phyloP scores from a whole-genome alignment of 2,888 invertebrate species.

The Latheticus oryzae region DNA sequence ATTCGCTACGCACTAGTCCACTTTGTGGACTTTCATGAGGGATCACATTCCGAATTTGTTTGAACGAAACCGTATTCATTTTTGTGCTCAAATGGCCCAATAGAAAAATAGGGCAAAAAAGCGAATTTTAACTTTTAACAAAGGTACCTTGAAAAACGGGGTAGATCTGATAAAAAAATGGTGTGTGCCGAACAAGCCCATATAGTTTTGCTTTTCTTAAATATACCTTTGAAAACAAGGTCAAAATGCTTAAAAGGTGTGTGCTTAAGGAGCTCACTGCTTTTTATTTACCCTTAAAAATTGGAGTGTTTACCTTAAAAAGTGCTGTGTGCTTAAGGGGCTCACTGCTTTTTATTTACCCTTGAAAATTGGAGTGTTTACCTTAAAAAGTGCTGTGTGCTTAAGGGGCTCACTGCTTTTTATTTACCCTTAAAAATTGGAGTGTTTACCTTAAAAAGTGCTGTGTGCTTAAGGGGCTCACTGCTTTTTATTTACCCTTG shows the following conservation, averaged over 20 bases:
- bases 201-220: slow-evolving; percentile 28
- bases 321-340: too few species aligned
- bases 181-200: slow-evolving; percentile 27
- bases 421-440: too few species aligned
- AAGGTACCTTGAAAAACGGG: slow-evolving; percentile 25
- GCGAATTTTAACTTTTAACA: slow-evolving; percentile 10
- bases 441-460: too few species aligned
- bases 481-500: too few species aligned
- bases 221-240: slow-evolving; percentile 26
- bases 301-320: too few species aligned
- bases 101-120: slow-evolving; percentile 13
- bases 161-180: slow-evolving; percentile 24
- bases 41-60: slow-evolving; percentile 33
- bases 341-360: too few species aligned
- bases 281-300: too few species aligned
- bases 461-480: too few species aligned
- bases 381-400: too few species aligned
- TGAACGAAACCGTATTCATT: slow-evolving; percentile 27
- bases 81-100: slow-evolving; percentile 1
- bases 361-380: too few species aligned
- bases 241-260: slow-evolving; percentile 26
- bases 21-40: slow-evolving; percentile 32
- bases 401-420: too few species aligned
- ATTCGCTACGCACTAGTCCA: slow-evolving; percentile 26
- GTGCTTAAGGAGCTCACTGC: slow-evolving; percentile 18